Evolutionary conservation across 2,797 vertebrate genomes (phyloP).

Genomic region (Chloroceryle inda): DNA sequence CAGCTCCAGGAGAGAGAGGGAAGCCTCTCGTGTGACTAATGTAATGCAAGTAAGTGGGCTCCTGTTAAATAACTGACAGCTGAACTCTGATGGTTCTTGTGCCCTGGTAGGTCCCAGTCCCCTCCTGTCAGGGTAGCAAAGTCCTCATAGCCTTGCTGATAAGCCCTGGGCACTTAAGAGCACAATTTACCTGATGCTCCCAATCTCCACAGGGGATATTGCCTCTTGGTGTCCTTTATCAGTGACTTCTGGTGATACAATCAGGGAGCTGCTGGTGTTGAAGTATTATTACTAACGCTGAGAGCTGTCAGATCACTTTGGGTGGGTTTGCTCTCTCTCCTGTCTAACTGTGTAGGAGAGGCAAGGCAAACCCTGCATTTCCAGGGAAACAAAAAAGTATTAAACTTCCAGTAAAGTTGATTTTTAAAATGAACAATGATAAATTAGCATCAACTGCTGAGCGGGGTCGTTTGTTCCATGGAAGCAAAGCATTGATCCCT

Average conservation of each 20-base stretch:
- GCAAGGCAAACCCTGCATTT: slow-evolving; percentile 24
- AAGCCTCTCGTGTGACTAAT: neutral
- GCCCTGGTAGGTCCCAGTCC: neutral
- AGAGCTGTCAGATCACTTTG: neutral
- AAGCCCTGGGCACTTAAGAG: neutral
- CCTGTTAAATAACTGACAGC: neutral
- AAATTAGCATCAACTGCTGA: slow-evolving; percentile 28
- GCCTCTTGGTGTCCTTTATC: slow-evolving; percentile 59
- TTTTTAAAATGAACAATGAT: neutral
- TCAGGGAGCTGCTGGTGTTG: slow-evolving; percentile 21
- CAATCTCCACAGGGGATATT: slow-evolving; percentile 40
- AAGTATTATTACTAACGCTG: slow-evolving; percentile 35
- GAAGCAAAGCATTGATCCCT: slow-evolving; percentile 12
- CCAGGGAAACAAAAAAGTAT: slow-evolving; percentile 23
- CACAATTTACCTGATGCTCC: slow-evolving; percentile 35
- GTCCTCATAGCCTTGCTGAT: neutral
- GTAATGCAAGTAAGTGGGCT: neutral
- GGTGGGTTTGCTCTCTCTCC: neutral
- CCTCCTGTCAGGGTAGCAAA: neutral
- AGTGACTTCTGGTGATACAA: slow-evolving; percentile 30
- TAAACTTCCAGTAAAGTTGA: neutral
- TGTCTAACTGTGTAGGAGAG: neutral
- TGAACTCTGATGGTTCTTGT: neutral
- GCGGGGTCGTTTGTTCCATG: neutral
- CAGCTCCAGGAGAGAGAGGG: neutral